Evolutionary conservation across 2,113 vertebrate species (phyloP), one percentile per base, ranked within the genome.

Genomic region (Hoplias malabaricus): DNA sequence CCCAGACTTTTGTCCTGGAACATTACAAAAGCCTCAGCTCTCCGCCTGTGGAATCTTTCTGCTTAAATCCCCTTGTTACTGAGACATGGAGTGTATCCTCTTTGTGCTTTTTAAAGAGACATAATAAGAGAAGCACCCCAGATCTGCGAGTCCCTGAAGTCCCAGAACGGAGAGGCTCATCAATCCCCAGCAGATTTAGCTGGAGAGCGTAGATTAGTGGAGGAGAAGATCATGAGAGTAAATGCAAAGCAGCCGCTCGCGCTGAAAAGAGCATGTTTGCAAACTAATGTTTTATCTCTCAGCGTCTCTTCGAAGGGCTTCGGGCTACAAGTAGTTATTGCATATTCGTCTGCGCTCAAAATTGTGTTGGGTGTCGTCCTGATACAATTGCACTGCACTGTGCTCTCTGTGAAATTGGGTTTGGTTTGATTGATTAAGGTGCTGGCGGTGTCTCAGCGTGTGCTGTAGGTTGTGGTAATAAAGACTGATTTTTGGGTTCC

Each of bases 371-470:
- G 67, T 65, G 53, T 68, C 34, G 21, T 82, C 69, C 54, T 68
- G 77, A 83, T 77, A 63, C 50, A 33, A 80, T 80, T 69, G 68
- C 27, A 25, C 16, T 42, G 59, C 73, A 42, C 61, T 82, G 77
- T 77, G 69, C 67, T 80, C 63, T 63, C 29, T 46, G 33, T 77
- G 59, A 75, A 75, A 84, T 84, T 82, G 62, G 77, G 79, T 84
- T 78, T 67, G 25, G 73, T 65, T 68, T 82, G 83, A 84, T 84
- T 82, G 73, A 84, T 82, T 80, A 82, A 63, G 68, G 70, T 53
- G 63, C 77, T 63, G 23, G 42, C 59, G 27, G 69, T 25, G 76
- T 31, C 68, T 75, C 61, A n/a, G 54, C 12, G 29, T 53, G 59
- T 43, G 59, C 68, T 50, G 54, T 75, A 76, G 72, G 83, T 81